A percentile compares a stretch with the other conserved stretches of the same genome.
These are phyloP conservation scores for Theristus sp. DNA, from an alignment of 2,888 invertebrate species.

Conservation along the genomic window DNA sequence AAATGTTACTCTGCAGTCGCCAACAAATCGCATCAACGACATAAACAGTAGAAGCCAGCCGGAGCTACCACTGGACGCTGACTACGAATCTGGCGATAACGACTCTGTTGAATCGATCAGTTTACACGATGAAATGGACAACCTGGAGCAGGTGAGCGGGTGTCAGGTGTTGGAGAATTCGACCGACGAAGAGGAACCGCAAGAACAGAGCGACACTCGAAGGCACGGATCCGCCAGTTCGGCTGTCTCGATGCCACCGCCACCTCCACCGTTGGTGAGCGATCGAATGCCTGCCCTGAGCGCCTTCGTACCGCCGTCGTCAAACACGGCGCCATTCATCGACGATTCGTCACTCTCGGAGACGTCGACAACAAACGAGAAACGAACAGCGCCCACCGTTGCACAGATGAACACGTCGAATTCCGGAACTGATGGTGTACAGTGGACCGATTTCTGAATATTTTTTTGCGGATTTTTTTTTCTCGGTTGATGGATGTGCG, in stretches of 20 bases:
- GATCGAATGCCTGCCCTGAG: conserved; percentile 3
- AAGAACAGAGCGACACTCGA: not conserved
- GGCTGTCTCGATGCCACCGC: conserved; percentile 8
- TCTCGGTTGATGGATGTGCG: too few relatives aligned
- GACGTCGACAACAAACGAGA: not conserved
- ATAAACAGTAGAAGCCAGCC: conserved; percentile 1
- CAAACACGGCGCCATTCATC: not conserved
- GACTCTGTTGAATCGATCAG: conserved; percentile 14
- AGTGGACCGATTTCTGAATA: not conserved
- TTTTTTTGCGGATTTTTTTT: too few relatives aligned
- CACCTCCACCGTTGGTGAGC: conserved; percentile 16
- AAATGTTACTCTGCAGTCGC: too few relatives aligned
- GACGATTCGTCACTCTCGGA: too few relatives aligned
- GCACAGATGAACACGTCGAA: not conserved
- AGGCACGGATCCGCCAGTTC: not conserved
- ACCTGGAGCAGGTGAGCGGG: conserved; percentile 9
- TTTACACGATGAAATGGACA: conserved; percentile 18
- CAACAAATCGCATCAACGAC: not conserved
- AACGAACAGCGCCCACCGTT: not conserved
- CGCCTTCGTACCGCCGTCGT: not conserved
- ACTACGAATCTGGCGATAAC: conserved; percentile 8
- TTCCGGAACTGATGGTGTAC: not conserved
- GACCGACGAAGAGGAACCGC: not conserved
- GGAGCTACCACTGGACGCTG: conserved; percentile 13
- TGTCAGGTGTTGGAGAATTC: not conserved